Evolutionary conservation across 1,140 invertebrate species (phyloP).

Genomic region (Mactra quadrangularis): DNA sequence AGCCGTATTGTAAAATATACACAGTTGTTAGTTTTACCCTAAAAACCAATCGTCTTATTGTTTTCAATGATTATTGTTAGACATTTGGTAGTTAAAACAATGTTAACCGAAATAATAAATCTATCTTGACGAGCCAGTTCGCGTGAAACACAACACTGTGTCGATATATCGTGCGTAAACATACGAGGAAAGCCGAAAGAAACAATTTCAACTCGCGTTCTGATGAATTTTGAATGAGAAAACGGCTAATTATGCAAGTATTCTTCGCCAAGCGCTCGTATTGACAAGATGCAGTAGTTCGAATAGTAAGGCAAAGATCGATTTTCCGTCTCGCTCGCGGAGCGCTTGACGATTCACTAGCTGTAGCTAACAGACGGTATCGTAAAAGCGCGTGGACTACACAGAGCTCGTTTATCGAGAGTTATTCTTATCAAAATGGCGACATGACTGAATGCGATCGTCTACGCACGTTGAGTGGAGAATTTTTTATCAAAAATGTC

Average conservation of each 20-base stretch:
- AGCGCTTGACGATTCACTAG: conserved; percentile 19
- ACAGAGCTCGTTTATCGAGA: background rate
- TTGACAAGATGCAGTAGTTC: conserved; percentile 30
- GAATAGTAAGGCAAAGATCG: conserved; percentile 30
- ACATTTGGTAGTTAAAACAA: background rate
- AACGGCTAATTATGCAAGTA: conserved; percentile 69
- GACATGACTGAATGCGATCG: background rate
- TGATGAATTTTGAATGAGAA: conserved; percentile 70
- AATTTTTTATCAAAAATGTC: no score
- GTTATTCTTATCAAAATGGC: conserved; percentile 39
- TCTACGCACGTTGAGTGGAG: no score
- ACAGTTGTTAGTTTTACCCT: no score
- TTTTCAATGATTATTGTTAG: background rate
- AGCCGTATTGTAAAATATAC: no score
- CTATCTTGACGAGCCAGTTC: background rate
- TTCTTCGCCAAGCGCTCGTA: conserved; percentile 33
- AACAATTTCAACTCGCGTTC: conserved; percentile 49
- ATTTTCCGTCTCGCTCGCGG: conserved; percentile 51
- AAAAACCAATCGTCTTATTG: no score
- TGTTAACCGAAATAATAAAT: conserved; percentile 24
- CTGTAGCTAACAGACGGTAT: conserved; percentile 12
- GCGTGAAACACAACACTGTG: background rate
- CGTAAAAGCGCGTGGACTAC: conserved; percentile 36
- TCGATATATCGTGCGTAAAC: background rate
- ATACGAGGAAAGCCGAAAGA: conserved; percentile 53